These are phyloP conservation scores for Lophius piscatorius DNA, from an alignment of 2,113 vertebrate genomes.

Conservation along the genomic window DNA sequence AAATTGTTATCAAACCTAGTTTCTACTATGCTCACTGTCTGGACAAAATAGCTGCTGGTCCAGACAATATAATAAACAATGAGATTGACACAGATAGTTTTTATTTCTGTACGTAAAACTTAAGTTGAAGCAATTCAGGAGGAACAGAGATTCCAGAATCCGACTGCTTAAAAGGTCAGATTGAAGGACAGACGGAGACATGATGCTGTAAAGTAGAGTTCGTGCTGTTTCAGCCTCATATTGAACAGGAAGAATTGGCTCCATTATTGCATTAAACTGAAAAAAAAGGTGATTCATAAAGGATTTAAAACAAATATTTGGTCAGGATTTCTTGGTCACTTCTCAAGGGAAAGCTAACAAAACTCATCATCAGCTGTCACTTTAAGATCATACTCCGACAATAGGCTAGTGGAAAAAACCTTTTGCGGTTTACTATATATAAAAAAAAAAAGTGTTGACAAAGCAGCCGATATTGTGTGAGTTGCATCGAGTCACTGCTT, in stretches of 20 bases:
- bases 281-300: constrained; percentile 30
- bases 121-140: constrained; percentile 11
- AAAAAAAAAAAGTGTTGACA: background rate
- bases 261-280: constrained; percentile 42
- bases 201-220: constrained; percentile 28
- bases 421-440: constrained; percentile 6
- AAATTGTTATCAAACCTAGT: constrained; percentile 16
- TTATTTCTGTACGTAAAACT: constrained; percentile 32
- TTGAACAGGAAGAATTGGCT: constrained; percentile 19
- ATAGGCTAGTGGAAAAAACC: constrained; percentile 21
- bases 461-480: constrained; percentile 19
- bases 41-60: constrained; percentile 17
- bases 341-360: constrained; percentile 8
- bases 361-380: constrained; percentile 36
- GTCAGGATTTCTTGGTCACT: constrained; percentile 17
- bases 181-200: constrained; percentile 30
- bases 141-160: constrained; percentile 34
- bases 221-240: constrained; percentile 36
- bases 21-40: constrained; percentile 8
- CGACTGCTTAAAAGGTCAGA: constrained; percentile 42
- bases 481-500: constrained; percentile 6
- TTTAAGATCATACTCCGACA: constrained; percentile 14
- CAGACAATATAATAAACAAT: constrained; percentile 23
- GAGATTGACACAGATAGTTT: constrained; percentile 27
- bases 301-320: constrained; percentile 27